Conservation (phyloP, 2,888 invertebrate species). For the Hofmannophila pseudospretella region DNA sequence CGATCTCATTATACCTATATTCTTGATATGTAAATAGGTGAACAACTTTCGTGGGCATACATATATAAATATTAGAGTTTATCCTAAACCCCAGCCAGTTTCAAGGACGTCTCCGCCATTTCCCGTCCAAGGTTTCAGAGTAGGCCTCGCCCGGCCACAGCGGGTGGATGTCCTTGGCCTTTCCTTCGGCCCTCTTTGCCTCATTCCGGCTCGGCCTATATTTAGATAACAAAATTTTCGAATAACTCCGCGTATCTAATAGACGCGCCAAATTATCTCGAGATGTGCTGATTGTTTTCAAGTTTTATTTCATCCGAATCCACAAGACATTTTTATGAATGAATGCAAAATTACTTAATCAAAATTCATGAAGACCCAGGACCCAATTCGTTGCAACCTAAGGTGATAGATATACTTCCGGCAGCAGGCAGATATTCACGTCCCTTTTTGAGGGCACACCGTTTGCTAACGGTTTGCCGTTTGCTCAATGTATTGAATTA, state of each 20-base stretch:
- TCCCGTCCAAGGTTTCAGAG: conserved; percentile 41
- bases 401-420: conserved; percentile 50
- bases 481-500: conserved; percentile 36
- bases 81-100: conserved; percentile 6
- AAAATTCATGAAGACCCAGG: conserved; percentile 52
- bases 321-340: no score
- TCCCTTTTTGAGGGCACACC: conserved; percentile 51
- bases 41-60: not conserved
- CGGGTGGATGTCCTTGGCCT: conserved; percentile 47
- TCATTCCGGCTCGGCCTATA: conserved; percentile 26
- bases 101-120: conserved; percentile 41
- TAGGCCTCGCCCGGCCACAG: conserved; percentile 38
- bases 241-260: not conserved
- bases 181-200: conserved; percentile 29
- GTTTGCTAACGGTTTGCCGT: conserved; percentile 57
- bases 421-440: conserved; percentile 23
- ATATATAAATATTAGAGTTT: not conserved
- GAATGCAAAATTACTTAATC: conserved; percentile 16
- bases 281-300: no score
- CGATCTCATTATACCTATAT: no score
- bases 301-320: no score
- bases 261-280: no score
- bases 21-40: not conserved
- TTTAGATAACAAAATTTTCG: conserved; percentile 19
- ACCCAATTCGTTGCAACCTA: conserved; percentile 46